Evolutionary conservation across 2,888 invertebrate species (phyloP).

Genomic region (Aphidoletes aphidimyza): DNA sequence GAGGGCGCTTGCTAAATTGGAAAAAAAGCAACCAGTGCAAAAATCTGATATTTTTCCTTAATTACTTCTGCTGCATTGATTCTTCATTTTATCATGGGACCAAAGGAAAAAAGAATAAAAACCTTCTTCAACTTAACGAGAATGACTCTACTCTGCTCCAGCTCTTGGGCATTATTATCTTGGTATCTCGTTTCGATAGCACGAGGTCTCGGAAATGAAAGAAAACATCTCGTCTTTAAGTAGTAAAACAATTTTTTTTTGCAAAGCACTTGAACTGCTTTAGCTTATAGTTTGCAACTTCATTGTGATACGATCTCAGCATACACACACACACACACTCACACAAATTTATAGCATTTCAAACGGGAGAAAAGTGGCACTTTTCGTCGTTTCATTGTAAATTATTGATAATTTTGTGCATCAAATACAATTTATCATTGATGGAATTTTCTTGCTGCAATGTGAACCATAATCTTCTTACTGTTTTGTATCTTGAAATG

Average conservation of each 20-base stretch:
- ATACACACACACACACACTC: too few relatives aligned
- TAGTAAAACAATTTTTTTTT: neutral
- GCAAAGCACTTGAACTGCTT: neutral
- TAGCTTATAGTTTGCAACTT: neutral
- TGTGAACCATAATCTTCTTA: conserved; percentile 25
- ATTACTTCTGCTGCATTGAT: conserved; percentile 49
- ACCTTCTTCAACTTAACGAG: neutral
- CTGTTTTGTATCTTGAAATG: neutral
- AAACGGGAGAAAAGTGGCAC: neutral
- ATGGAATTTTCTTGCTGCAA: neutral
- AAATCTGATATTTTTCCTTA: conserved; percentile 28
- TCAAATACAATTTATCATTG: conserved; percentile 46
- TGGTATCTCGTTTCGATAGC: neutral
- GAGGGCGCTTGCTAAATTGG: neutral
- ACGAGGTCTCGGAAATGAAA: neutral
- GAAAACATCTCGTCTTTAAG: neutral
- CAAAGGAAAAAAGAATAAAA: neutral
- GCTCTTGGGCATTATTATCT: neutral
- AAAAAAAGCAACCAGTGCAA: neutral
- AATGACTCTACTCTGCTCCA: neutral
- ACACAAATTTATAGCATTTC: too few relatives aligned
- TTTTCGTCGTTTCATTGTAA: conserved; percentile 37
- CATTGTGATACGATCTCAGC: too few relatives aligned
- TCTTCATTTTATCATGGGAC: conserved; percentile 13
- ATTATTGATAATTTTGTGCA: conserved; percentile 51